Evolutionary conservation across 2,113 vertebrate genomes (phyloP).

Genomic region (Laticauda colubrina): DNA sequence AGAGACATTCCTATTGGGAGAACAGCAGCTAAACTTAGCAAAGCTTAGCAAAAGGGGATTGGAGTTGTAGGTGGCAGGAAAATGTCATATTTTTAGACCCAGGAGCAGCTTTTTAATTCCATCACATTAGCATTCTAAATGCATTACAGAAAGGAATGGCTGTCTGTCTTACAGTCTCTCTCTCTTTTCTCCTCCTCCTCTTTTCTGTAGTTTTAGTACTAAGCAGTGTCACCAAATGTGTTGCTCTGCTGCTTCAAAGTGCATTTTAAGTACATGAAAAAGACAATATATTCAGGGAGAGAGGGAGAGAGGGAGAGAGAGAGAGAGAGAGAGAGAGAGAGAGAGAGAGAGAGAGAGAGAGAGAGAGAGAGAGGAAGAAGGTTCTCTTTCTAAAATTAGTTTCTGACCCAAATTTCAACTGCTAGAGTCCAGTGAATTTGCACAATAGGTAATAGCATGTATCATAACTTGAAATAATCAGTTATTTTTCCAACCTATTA

Average conservation of each 20-base stretch:
- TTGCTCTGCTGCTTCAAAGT: slow-evolving; percentile 31
- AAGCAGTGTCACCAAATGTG: slow-evolving; percentile 15
- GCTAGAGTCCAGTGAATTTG: background rate
- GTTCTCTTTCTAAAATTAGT: background rate
- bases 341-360: background rate
- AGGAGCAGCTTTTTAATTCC: slow-evolving; percentile 20
- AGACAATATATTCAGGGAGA: background rate
- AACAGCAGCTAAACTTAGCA: slow-evolving; percentile 55
- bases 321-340: background rate
- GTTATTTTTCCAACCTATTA: background rate
- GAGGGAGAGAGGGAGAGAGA: slow-evolving; percentile 15
- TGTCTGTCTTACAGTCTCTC: slow-evolving; percentile 1
- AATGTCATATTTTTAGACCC: slow-evolving; percentile 39
- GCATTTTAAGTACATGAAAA: slow-evolving; percentile 18
- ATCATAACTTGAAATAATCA: background rate
- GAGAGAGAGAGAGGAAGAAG: slow-evolving; percentile 8
- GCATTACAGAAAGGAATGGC: background rate
- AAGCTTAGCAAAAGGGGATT: slow-evolving; percentile 20
- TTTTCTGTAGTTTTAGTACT: slow-evolving; percentile 20
- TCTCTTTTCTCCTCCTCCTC: accelerated
- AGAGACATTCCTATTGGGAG: slow-evolving; percentile 54
- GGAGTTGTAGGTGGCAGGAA: background rate
- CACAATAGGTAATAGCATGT: background rate
- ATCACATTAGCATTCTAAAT: background rate
- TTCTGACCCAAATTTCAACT: slow-evolving; percentile 36